Conservation (phyloP, 1,140 invertebrate species). For the Sycophila sp. region DNA sequence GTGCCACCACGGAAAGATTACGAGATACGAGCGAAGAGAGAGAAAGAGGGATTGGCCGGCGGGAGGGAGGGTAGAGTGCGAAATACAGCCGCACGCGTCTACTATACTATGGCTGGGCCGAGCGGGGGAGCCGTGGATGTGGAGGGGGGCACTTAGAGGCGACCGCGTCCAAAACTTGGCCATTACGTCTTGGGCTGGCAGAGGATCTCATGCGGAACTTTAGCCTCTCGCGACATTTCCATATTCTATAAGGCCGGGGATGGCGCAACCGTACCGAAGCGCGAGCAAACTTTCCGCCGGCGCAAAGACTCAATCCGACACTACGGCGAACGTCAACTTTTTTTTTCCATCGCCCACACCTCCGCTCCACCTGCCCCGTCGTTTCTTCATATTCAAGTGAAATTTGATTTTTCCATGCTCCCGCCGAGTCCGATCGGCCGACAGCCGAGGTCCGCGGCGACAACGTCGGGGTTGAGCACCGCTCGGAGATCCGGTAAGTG, state of each 20-base stretch:
- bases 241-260: constrained; percentile 46
- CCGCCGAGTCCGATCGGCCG: not conserved
- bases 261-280: not conserved
- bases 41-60: not conserved
- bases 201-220: constrained; percentile 53
- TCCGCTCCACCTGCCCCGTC: not conserved
- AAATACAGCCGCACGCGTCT: too few species aligned
- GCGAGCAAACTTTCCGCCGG: not conserved
- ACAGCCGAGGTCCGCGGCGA: not conserved
- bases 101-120: constrained; percentile 34
- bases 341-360: not conserved
- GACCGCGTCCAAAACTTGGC: constrained; percentile 58
- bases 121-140: constrained; percentile 15
- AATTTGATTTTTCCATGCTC: too few species aligned
- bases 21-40: not conserved
- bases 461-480: constrained; percentile 48
- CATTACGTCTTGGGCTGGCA: constrained; percentile 56
- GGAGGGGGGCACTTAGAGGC: constrained; percentile 51
- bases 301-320: not conserved
- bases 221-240: constrained; percentile 46
- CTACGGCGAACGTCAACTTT: not conserved
- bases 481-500: constrained; percentile 51
- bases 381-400: too few species aligned
- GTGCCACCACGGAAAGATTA: not conserved
- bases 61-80: not conserved